A percentile compares a stretch with the other conserved stretches of the same genome.
phyloP scores from a whole-genome alignment of 2,888 invertebrate genomes.

The Microctonus aethiopoides region DNA sequence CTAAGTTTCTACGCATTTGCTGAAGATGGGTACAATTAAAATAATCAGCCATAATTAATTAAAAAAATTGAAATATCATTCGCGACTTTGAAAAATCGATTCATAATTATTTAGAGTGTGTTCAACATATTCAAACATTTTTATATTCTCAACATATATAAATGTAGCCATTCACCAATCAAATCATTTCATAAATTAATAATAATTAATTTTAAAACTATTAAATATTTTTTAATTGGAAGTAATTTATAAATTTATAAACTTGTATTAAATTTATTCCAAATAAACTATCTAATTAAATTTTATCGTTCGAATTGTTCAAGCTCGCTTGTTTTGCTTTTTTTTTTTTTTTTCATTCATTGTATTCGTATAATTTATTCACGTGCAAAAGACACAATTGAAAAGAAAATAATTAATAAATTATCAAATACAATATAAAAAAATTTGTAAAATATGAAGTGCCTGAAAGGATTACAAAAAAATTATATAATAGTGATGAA shows the following conservation, averaged over 20 bases:
- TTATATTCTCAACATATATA: not conserved
- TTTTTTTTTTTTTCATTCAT: not conserved
- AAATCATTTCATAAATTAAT: not conserved
- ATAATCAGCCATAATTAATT: not conserved
- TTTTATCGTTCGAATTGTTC: too few relatives aligned
- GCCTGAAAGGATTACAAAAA: constrained; percentile 32
- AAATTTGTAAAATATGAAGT: not conserved
- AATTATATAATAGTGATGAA: constrained; percentile 47
- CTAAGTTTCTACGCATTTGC: constrained; percentile 80
- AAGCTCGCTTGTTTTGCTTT: not conserved
- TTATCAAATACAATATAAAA: not conserved
- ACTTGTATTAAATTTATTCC: too few relatives aligned
- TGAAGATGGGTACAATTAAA: constrained; percentile 71
- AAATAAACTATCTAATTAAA: too few relatives aligned
- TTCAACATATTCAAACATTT: constrained; percentile 9
- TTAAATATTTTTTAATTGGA: too few relatives aligned
- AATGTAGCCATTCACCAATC: not conserved
- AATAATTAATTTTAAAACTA: too few relatives aligned
- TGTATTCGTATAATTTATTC: constrained; percentile 2
- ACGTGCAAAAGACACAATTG: not conserved
- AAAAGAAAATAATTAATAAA: not conserved
- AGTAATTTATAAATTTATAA: too few relatives aligned
- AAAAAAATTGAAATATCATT: constrained; percentile 14
- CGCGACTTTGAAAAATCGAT: constrained; percentile 9
- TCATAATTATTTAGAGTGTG: constrained; percentile 23